These are phyloP conservation scores for Zhengitettix transpicula DNA, from an alignment of 2,888 invertebrate genomes.

Conservation along the genomic window DNA sequence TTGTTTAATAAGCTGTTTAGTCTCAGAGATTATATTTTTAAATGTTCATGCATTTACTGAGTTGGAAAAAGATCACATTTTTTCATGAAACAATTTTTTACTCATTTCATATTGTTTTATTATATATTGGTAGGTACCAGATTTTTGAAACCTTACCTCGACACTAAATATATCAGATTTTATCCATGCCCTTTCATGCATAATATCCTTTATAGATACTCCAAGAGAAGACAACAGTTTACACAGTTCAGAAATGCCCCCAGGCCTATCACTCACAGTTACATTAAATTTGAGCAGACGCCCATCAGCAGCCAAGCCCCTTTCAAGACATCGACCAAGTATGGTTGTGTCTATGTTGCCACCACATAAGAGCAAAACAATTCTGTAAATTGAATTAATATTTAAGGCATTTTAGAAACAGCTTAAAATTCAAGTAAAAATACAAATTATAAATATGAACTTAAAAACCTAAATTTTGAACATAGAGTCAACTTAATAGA, in stretches of 20 bases:
- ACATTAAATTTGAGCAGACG: constrained; percentile 56
- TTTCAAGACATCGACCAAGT: constrained; percentile 70
- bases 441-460: too few species aligned
- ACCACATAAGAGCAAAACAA: constrained; percentile 68
- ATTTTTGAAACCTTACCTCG: constrained; percentile 26
- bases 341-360: constrained; percentile 89
- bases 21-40: too few species aligned
- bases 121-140: too few species aligned
- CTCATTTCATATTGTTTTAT: too few species aligned
- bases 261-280: constrained; percentile 71
- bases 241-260: constrained; percentile 74
- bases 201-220: constrained; percentile 86
- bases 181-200: constrained; percentile 91
- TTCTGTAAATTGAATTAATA: constrained; percentile 33
- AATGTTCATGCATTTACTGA: too few species aligned
- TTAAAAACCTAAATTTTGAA: too few species aligned
- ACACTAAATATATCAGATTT: constrained; percentile 74
- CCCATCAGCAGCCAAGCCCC: constrained; percentile 77
- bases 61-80: too few species aligned
- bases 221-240: constrained; percentile 56
- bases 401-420: not conserved
- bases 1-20: too few species aligned
- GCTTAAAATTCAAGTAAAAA: too few species aligned
- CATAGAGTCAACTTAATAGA: not conserved
- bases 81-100: too few species aligned